These are phyloP conservation scores for Melanogrammus aeglefinus DNA, from an alignment of 2,797 vertebrate genomes.

Conservation along the genomic window DNA sequence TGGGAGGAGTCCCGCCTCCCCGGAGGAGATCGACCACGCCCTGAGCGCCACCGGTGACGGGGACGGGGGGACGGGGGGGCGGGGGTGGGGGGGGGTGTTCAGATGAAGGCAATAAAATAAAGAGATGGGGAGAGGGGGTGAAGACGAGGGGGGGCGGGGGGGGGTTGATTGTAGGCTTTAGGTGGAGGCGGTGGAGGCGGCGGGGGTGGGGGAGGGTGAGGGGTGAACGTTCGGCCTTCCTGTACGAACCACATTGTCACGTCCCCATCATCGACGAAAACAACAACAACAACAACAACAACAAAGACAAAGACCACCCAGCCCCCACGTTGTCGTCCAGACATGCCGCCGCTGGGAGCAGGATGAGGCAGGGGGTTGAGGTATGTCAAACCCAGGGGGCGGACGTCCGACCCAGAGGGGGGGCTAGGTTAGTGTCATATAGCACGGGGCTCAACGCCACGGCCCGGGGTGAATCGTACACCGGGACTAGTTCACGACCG, in stretches of 20 bases:
- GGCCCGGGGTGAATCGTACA: background rate
- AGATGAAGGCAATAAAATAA: slow-evolving; percentile 10
- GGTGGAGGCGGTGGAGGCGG: background rate
- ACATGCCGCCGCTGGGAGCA: background rate
- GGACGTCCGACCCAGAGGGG: background rate
- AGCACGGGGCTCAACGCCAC: background rate
- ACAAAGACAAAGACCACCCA: too few relatives aligned
- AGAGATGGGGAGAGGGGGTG: background rate
- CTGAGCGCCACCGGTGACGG: slow-evolving; percentile 46
- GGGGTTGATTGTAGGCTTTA: background rate
- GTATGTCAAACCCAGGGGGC: background rate
- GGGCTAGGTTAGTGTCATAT: background rate
- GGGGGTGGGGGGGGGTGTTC: slow-evolving; percentile 18
- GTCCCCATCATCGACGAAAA: background rate
- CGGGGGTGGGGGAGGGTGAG: background rate
- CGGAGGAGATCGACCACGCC: slow-evolving; percentile 40
- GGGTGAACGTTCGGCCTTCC: too few relatives aligned
- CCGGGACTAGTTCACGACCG: background rate
- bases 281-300: too few relatives aligned
- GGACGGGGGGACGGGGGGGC: too few relatives aligned
- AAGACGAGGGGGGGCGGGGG: background rate
- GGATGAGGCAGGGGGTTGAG: background rate
- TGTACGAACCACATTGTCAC: background rate
- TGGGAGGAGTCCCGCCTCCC: slow-evolving; percentile 30
- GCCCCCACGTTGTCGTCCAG: too few relatives aligned